phyloP scores from a whole-genome alignment of 2,888 invertebrate genomes.

The Tubulanus polymorphus region DNA sequence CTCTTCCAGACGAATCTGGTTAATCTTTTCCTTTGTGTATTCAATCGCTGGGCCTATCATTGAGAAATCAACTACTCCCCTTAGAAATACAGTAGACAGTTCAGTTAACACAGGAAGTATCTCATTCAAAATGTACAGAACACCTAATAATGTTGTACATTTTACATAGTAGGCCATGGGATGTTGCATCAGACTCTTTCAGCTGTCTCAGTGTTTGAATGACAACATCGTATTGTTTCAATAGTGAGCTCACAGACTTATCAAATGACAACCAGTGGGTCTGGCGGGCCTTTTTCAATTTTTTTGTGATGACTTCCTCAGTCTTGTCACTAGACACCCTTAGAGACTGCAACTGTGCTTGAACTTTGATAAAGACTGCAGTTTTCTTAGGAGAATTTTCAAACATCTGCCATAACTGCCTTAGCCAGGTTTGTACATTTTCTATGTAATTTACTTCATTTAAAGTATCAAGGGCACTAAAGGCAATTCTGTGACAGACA shows the following conservation, averaged over 20 bases:
- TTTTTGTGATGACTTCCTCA: conserved; percentile 10
- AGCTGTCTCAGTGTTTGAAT: conserved; percentile 11
- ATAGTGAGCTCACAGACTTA: conserved; percentile 14
- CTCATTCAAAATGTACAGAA: conserved; percentile 16
- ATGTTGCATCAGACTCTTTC: conserved; percentile 14
- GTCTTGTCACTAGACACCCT: conserved; percentile 3
- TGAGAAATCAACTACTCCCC: conserved; percentile 9
- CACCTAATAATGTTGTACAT: conserved; percentile 12
- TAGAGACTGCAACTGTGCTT: conserved; percentile 10
- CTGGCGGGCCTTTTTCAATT: conserved; percentile 19
- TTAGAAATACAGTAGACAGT: conserved; percentile 15
- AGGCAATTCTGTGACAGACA: conserved; percentile 20
- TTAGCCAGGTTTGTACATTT: conserved; percentile 13
- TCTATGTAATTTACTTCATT: conserved; percentile 15
- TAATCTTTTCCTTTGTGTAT: neutral
- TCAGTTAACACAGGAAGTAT: conserved; percentile 13
- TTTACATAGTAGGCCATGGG: conserved; percentile 18
- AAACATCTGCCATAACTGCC: conserved; percentile 20
- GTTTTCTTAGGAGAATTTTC: conserved; percentile 22
- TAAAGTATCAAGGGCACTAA: conserved; percentile 17
- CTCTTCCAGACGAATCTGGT: neutral
- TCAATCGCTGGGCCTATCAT: conserved; percentile 7
- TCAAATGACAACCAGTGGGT: conserved; percentile 24
- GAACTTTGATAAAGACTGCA: conserved; percentile 19
- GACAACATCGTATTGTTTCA: conserved; percentile 13